A percentile compares a stretch with the other conserved stretches of the same genome.
These are phyloP conservation scores for Threskiornis aethiopicus DNA, from an alignment of 2,797 vertebrate species.

Conservation along the genomic window DNA sequence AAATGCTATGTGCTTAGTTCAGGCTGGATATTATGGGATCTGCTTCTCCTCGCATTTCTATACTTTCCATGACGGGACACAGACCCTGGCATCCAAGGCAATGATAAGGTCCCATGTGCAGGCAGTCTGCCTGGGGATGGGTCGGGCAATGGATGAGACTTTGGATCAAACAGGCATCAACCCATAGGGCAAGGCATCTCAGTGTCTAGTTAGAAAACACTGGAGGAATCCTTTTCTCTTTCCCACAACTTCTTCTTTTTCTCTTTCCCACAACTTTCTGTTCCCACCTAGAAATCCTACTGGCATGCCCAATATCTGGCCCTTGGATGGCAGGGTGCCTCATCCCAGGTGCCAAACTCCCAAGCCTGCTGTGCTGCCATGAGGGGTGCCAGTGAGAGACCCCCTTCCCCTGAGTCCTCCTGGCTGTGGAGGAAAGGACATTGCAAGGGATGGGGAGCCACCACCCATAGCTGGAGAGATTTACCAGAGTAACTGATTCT, in stretches of 20 bases:
- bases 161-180: background rate
- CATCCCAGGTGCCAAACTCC: background rate
- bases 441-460: background rate
- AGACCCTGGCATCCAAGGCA: accelerated
- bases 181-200: background rate
- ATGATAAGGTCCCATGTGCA: background rate
- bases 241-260: background rate
- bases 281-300: background rate
- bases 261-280: background rate
- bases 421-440: background rate
- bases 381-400: background rate
- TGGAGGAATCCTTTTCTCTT: background rate
- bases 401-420: background rate
- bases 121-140: too few relatives aligned
- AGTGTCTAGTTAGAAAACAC: background rate
- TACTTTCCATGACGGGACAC: background rate
- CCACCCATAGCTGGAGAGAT: background rate
- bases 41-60: background rate
- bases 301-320: background rate
- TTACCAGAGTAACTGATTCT: background rate
- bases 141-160: background rate
- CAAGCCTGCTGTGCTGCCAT: background rate
- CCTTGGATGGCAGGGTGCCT: background rate
- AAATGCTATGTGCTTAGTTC: background rate
- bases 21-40: background rate